Evolutionary conservation across 2,797 vertebrate genomes (phyloP), one percentile per base, ranked within the genome.

Genomic region (Squalus acanthias): DNA sequence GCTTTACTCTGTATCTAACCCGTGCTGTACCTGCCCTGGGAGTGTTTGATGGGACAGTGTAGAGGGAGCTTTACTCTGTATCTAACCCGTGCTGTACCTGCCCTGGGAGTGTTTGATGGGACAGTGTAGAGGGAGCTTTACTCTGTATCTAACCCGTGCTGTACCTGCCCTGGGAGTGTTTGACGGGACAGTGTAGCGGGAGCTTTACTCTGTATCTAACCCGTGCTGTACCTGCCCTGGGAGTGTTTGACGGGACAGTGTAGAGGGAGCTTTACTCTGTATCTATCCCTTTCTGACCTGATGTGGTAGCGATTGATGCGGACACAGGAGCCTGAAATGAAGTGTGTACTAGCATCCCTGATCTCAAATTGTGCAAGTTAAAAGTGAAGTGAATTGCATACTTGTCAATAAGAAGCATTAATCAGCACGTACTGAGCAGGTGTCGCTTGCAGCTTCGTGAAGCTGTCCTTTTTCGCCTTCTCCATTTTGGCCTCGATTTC

Each of bases 401-500:
- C 6, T 70, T 12, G 53, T 20, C 50, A 1, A n/a, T 94, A 1
- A 2, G 20, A 46, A 67, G 20, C 12, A 82, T 15, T 88, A 39
- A 88, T 15, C 97, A 97, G 1, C 92, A 98, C 98, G 5, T 98
- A 99, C 97, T 98, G 98, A 17, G 97, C 96, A 95, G 98, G 97
- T 0, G 98, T 96, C 0, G 98, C 97, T 96, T 98, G 98, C 8
- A 97, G 98, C 0, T 97, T 97, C 50, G 97, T 93, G 96, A 98
- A 97, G 3, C 97, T 97, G 46, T 96, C 98, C 96, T 97, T 97
- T 92, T 98, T 98, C 0, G 98, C 98, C 97, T 99, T 98, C 96
- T 99, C 99, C 98, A 99, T 97, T 96, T 98, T 98, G 85, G 99
- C 99, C 96, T 99, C 99, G 1, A 99, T 99, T 92, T 99, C 99